Base-by-base conservation (phyloP, 2,888 invertebrate genomes). In the Lutraria lutraria region DNA sequence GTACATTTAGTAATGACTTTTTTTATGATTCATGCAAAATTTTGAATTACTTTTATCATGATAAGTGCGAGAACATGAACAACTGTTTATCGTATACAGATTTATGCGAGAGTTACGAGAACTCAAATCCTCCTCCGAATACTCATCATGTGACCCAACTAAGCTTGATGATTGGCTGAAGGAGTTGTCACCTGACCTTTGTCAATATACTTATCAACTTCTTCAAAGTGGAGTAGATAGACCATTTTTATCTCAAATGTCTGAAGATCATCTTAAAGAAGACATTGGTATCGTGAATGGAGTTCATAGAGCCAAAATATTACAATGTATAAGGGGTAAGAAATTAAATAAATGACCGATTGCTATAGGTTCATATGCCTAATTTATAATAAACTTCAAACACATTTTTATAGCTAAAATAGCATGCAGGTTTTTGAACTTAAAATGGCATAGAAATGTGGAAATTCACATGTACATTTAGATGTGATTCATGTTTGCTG, bases 131-230 rank as follows among this genome's bases (percentile, higher is more conserved):
- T 98, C 99, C 98, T 98, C 99, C 21, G 99, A 99, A 96, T 99
- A 99, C 96, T 98, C 98, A 92, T 99, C 99, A 88, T 98, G 98
- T 95, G 99, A 99, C 96, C 98, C 98, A 21, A 98, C 98, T 12
- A 98, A 98, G 96, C 97, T 99, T 34, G 95, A 96, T 89, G 93
- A 94, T 87, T 96, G 96, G 96, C 90, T 99, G 80, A 98, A 98
- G 95, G 97, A 97, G 72, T 98, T 99, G 91, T 99, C 98, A 6
- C 97, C 98, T 10, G 99, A 99, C 96, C 99, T 99, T 96, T 98
- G 98, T 84, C 99, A 98, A 94, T 99, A 99, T 97, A 99, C 99
- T 0, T 99, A 99, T 97, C 98, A 98, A 85, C 98, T 99, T 98
- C 97, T 99, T 86, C 98, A 99, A 96, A 98, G 99, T 60, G 99